Evolutionary conservation across 1,140 invertebrate genomes (phyloP).

Genomic region (Drosophila sp.): DNA sequence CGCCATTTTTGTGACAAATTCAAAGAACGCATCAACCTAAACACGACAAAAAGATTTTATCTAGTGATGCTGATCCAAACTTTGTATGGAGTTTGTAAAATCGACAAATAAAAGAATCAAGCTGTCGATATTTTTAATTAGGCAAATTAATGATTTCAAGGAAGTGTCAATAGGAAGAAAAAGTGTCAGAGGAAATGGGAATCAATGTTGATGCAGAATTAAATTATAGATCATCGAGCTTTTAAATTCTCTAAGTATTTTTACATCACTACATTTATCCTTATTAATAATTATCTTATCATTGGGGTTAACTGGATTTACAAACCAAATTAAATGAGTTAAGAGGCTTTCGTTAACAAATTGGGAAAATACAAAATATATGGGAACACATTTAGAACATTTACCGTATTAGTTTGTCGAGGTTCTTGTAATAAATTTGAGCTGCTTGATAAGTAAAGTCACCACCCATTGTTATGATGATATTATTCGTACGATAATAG

Average conservation of each 20-base stretch:
- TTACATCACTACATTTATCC: not conserved
- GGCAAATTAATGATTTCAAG: too few species aligned
- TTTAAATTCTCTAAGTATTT: too few species aligned
- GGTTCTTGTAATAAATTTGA: constrained; percentile 92
- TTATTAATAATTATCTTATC: not conserved
- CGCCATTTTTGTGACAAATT: constrained; percentile 86
- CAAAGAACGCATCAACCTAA: constrained; percentile 87
- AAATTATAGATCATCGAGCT: too few species aligned
- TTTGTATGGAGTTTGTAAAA: too few species aligned
- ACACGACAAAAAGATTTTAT: not conserved
- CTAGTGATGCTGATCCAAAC: too few species aligned
- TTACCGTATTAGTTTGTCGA: constrained; percentile 95
- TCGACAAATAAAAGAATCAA: too few species aligned
- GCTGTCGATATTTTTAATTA: too few species aligned
- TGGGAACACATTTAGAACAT: constrained; percentile 2
- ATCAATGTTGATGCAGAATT: too few species aligned
- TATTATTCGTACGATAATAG: constrained; percentile 89
- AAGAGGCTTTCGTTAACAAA: constrained; percentile 67
- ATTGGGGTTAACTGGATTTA: constrained; percentile 18
- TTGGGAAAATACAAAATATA: constrained; percentile 11
- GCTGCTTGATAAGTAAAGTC: constrained; percentile 97
- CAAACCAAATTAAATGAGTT: constrained; percentile 32
- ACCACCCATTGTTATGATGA: constrained; percentile 96
- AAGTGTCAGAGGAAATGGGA: too few species aligned
- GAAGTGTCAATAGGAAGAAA: too few species aligned